Conservation (phyloP, 2,797 vertebrate genomes). For the Ciconia nigra region DNA sequence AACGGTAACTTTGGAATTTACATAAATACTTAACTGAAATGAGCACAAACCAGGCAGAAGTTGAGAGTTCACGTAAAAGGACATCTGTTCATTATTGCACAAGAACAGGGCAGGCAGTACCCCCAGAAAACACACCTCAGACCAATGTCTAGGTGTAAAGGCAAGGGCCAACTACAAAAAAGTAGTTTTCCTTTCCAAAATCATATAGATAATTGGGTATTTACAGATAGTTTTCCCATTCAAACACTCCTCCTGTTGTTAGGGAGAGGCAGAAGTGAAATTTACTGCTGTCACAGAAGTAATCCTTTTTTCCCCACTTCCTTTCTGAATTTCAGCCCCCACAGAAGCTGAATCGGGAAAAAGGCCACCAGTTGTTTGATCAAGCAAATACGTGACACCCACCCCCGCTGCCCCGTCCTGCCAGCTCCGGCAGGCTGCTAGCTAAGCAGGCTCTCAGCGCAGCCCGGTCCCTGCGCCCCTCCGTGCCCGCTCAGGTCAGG, state of each 20-base stretch:
- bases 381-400: neutral
- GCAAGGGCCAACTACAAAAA: neutral
- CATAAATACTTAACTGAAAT: neutral
- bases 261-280: neutral
- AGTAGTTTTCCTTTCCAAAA: neutral
- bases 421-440: neutral
- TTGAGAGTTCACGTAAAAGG: neutral
- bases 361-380: neutral
- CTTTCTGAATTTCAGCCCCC: neutral
- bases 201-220: rapidly evolving
- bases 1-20: neutral
- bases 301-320: neutral
- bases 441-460: neutral
- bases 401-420: neutral
- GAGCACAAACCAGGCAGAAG: neutral
- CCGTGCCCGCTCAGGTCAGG: neutral
- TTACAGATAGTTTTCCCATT: neutral
- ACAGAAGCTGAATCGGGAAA: neutral
- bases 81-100: too few relatives aligned
- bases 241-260: neutral
- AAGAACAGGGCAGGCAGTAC: neutral
- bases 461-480: neutral
- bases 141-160: rapidly evolving
- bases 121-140: neutral
- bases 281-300: neutral